Conservation (phyloP, 1,140 invertebrate species). For the Orius laevigatus region DNA sequence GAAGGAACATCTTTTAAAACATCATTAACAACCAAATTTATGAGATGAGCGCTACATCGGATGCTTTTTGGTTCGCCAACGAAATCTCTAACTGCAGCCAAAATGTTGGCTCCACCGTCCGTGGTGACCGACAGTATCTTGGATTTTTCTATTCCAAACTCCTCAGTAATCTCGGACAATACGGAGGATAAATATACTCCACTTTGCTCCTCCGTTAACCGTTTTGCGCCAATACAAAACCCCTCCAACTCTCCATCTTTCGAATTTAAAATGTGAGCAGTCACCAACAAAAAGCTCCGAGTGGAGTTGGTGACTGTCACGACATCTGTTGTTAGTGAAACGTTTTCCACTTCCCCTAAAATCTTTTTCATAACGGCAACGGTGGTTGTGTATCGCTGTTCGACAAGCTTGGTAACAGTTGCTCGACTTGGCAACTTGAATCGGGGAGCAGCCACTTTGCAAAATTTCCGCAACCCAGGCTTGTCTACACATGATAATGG, state of each 20-base stretch:
- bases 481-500: conserved; percentile 2
- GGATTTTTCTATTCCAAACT: too few relatives aligned
- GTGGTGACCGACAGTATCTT: too few relatives aligned
- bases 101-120: background rate
- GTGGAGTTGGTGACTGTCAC: background rate
- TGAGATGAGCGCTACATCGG: background rate
- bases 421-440: background rate
- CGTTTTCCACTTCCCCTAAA: background rate
- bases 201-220: background rate
- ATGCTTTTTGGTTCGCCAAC: background rate
- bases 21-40: background rate
- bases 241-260: too few relatives aligned
- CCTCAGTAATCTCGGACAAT: too few relatives aligned
- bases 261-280: too few relatives aligned
- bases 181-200: too few relatives aligned
- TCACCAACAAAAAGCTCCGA: too few relatives aligned
- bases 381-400: background rate
- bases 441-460: background rate
- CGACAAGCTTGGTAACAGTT: background rate
- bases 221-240: background rate
- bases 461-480: background rate
- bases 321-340: background rate
- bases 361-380: background rate
- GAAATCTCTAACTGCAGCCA: background rate
- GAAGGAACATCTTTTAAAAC: background rate